Evolutionary conservation across 2,113 vertebrate genomes (phyloP).

Genomic region (Cyanoramphus novaezelandiae): DNA sequence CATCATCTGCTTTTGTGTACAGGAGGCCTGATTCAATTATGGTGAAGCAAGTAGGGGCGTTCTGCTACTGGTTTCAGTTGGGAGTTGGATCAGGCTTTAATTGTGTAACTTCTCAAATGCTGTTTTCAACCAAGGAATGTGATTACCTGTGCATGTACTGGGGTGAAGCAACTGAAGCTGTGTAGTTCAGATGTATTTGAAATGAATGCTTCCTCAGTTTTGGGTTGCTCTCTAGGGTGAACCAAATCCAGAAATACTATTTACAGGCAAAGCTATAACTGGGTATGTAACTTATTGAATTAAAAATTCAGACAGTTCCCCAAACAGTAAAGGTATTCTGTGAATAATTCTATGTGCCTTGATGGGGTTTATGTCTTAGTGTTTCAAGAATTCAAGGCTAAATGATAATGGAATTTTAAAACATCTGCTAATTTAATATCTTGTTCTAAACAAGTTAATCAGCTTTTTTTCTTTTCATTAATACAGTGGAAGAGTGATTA

Average conservation of each 20-base stretch:
- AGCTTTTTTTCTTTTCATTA: background rate
- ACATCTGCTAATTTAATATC: background rate
- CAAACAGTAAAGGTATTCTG: background rate
- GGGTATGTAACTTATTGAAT: background rate
- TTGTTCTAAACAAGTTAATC: background rate
- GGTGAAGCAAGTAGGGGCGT: background rate
- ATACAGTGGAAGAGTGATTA: no score
- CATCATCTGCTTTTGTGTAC: background rate
- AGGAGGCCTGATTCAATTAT: background rate
- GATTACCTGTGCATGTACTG: fast-evolving
- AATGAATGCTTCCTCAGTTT: background rate
- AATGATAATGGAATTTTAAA: background rate
- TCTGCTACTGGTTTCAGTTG: background rate
- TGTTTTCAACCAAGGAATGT: background rate
- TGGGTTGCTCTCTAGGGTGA: background rate
- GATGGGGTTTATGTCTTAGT: background rate
- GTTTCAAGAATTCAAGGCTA: background rate
- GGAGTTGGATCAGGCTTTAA: background rate
- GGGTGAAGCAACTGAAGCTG: background rate
- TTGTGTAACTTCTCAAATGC: background rate
- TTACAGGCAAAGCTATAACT: background rate
- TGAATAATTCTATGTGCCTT: background rate
- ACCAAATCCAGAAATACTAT: background rate
- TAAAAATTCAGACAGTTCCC: background rate
- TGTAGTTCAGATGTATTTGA: background rate